A percentile compares a stretch with the other conserved stretches of the same genome.
These are phyloP conservation scores for Drosophila navojoa DNA, from an alignment of 1,140 invertebrate genomes.

Conservation along the genomic window DNA sequence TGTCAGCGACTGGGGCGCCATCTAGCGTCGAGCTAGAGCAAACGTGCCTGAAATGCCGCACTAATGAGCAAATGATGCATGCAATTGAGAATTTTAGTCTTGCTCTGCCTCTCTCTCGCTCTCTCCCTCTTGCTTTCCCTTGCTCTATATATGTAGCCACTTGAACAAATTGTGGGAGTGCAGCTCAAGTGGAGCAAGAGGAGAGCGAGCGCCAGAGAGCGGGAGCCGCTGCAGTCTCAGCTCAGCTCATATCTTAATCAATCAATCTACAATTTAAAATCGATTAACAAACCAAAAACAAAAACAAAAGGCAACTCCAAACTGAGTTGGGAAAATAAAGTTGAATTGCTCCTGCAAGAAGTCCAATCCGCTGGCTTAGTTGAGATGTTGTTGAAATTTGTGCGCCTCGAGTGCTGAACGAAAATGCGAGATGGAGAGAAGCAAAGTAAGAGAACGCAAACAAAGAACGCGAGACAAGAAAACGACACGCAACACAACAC, in stretches of 20 bases:
- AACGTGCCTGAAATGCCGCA: not conserved
- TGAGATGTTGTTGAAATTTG: constrained; percentile 70
- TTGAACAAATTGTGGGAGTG: constrained; percentile 27
- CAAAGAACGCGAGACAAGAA: constrained; percentile 7
- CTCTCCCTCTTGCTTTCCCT: not conserved
- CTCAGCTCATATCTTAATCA: constrained; percentile 47
- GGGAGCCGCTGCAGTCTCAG: not conserved
- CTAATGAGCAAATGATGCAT: constrained; percentile 5
- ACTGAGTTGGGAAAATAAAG: not conserved
- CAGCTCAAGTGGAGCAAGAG: constrained; percentile 12
- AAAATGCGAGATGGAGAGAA: not conserved
- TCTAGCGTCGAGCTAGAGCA: not conserved
- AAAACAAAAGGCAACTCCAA: not conserved
- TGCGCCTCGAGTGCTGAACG: constrained; percentile 42
- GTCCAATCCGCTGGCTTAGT: constrained; percentile 36
- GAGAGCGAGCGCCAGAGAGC: not conserved
- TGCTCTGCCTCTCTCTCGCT: not conserved
- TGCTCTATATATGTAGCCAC: not conserved
- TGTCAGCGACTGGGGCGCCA: not conserved
- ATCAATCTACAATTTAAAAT: constrained; percentile 72
- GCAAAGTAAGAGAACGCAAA: not conserved
- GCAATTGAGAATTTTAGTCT: not conserved
- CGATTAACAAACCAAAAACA: constrained; percentile 53
- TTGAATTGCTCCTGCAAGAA: constrained; percentile 12
- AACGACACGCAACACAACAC: constrained; percentile 26